Evolutionary conservation across 2,888 invertebrate species (phyloP).

Genomic region (Idaea biselata): DNA sequence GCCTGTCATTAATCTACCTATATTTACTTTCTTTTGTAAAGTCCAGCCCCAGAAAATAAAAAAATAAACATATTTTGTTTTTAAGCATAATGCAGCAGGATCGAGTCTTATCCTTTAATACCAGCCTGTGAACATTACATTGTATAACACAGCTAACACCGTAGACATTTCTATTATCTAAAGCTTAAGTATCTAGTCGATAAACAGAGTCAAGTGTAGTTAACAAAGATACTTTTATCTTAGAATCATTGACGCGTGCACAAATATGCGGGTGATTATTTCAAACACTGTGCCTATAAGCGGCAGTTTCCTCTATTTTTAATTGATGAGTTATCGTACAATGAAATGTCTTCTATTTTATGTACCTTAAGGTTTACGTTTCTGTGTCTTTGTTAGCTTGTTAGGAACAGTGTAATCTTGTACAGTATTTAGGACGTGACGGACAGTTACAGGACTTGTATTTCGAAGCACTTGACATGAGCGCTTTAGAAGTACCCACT

Average conservation of each 20-base stretch:
- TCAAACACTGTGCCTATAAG: slow-evolving; percentile 21
- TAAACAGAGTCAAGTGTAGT: slow-evolving; percentile 64
- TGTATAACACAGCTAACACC: slow-evolving; percentile 10
- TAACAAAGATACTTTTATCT: slow-evolving; percentile 60
- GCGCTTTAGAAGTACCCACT: neutral
- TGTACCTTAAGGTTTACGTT: neutral
- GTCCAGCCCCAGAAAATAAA: no score
- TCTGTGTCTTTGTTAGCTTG: neutral
- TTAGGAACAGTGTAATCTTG: slow-evolving; percentile 39
- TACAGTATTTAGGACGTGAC: slow-evolving; percentile 70
- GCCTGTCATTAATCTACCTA: no score
- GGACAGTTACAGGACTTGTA: slow-evolving; percentile 50
- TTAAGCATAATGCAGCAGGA: neutral
- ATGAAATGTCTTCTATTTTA: neutral
- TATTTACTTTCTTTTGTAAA: no score
- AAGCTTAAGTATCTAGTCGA: slow-evolving; percentile 21
- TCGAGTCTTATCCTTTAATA: neutral
- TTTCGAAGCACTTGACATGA: slow-evolving; percentile 25
- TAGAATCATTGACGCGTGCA: slow-evolving; percentile 64
- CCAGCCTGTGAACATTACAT: neutral
- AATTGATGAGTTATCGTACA: neutral
- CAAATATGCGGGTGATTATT: slow-evolving; percentile 57
- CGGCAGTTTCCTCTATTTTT: slow-evolving; percentile 25
- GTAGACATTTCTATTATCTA: slow-evolving; percentile 19
- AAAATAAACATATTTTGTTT: no score